phyloP scores from a whole-genome alignment of 2,797 vertebrate species.

The Schizothorax lantsangensis region DNA sequence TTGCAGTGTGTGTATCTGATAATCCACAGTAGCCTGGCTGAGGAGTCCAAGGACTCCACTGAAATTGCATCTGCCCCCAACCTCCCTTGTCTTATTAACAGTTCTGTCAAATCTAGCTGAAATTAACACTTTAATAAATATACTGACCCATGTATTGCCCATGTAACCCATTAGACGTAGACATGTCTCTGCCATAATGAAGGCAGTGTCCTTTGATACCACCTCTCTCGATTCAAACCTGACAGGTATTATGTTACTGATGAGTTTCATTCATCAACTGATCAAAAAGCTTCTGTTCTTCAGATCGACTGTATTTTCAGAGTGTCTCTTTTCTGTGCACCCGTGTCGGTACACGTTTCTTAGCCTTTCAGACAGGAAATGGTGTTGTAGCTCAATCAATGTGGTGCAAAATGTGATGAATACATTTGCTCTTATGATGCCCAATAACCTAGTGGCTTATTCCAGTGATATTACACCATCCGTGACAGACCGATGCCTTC shows the following conservation, averaged over 20 bases:
- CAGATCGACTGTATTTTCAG: neutral
- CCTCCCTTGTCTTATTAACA: slow-evolving; percentile 4
- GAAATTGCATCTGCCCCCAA: neutral
- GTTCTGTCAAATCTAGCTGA: neutral
- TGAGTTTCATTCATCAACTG: slow-evolving; percentile 1
- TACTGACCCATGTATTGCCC: neutral
- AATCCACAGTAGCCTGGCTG: neutral
- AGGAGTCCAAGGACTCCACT: neutral
- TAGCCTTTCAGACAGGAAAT: slow-evolving; percentile 28
- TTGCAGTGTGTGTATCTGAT: neutral
- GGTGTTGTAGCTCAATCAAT: slow-evolving; percentile 8
- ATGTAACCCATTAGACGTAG: neutral
- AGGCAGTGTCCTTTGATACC: slow-evolving; percentile 1
- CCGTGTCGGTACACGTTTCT: neutral
- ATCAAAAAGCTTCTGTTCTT: neutral
- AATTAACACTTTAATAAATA: slow-evolving; percentile 11
- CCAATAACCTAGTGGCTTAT: slow-evolving; percentile 53
- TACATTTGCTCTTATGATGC: slow-evolving; percentile 32
- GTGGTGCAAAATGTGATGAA: neutral
- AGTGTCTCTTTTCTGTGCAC: neutral
- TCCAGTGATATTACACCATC: slow-evolving; percentile 38
- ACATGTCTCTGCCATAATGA: slow-evolving; percentile 9
- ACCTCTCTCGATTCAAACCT: neutral
- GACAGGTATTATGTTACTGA: neutral
- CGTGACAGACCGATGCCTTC: slow-evolving; percentile 16